Conservation (phyloP, 2,797 vertebrate species). For the Manis pentadactyla region DNA sequence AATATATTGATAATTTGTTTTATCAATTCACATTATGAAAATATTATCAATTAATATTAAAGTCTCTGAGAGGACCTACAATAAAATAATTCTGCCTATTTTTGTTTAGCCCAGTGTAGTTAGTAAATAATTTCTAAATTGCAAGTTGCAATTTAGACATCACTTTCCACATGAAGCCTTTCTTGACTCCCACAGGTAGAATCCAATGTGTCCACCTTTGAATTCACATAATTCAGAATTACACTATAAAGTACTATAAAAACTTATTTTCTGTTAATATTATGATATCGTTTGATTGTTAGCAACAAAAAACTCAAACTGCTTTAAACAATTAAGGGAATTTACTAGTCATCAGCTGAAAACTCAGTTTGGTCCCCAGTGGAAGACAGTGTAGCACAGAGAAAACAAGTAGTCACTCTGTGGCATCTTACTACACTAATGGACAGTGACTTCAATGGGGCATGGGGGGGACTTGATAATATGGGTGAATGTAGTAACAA, state of each 20-base stretch:
- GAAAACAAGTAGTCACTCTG: too few relatives aligned
- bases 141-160: constrained; percentile 45
- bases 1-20: neutral
- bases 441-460: too few relatives aligned
- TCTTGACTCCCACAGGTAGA: neutral
- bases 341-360: constrained; percentile 20
- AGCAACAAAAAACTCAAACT: constrained; percentile 39
- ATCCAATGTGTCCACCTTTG: neutral
- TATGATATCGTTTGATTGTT: constrained; percentile 43
- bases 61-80: constrained; percentile 11
- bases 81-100: constrained; percentile 38
- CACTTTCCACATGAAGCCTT: constrained; percentile 24
- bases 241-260: constrained; percentile 23
- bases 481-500: too few relatives aligned
- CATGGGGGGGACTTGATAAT: too few relatives aligned
- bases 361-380: neutral
- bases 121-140: constrained; percentile 59
- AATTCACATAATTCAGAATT: constrained; percentile 43
- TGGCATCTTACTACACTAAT: too few relatives aligned
- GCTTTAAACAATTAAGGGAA: constrained; percentile 49
- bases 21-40: neutral
- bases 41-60: neutral
- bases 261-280: constrained; percentile 42
- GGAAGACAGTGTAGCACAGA: too few relatives aligned
- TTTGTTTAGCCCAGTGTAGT: constrained; percentile 51